A percentile compares a stretch with the other conserved stretches of the same genome.
phyloP scores from a whole-genome alignment of 2,888 invertebrate genomes.

The Scaptomyza caliginosa region DNA sequence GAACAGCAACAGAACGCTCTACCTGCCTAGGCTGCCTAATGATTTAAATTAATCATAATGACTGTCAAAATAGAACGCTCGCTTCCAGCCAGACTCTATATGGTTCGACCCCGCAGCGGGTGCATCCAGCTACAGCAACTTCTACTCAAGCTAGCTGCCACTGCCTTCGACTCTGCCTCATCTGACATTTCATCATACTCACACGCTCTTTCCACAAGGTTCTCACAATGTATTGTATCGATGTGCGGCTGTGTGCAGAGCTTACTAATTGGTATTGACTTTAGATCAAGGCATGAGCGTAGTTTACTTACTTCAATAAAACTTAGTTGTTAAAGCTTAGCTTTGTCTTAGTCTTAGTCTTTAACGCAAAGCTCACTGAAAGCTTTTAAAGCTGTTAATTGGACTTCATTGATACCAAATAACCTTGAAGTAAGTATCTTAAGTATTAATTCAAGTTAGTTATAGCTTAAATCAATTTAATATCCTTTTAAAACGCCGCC shows the following conservation, averaged over 20 bases:
- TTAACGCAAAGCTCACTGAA: too few species aligned
- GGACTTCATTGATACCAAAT: too few species aligned
- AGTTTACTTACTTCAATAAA: not conserved
- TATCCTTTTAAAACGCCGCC: slow-evolving; percentile 12
- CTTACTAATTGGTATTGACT: slow-evolving; percentile 76
- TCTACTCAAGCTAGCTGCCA: slow-evolving; percentile 2
- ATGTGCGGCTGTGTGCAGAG: slow-evolving; percentile 67
- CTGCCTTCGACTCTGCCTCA: slow-evolving; percentile 37
- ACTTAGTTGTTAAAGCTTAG: too few species aligned
- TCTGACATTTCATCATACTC: slow-evolving; percentile 78
- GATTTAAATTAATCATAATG: slow-evolving; percentile 81
- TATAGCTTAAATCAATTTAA: too few species aligned
- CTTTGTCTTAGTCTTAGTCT: too few species aligned
- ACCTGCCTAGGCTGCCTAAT: slow-evolving; percentile 76
- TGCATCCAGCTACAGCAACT: slow-evolving; percentile 37
- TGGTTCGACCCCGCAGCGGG: slow-evolving; percentile 69
- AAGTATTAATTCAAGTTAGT: too few species aligned
- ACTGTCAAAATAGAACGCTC: slow-evolving; percentile 80
- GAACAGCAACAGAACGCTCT: slow-evolving; percentile 27
- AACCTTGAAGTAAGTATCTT: too few species aligned
- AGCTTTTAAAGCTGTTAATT: too few species aligned
- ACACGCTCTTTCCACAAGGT: slow-evolving; percentile 70
- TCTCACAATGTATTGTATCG: slow-evolving; percentile 75
- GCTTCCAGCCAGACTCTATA: slow-evolving; percentile 53
- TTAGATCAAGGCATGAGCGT: slow-evolving; percentile 23